These are phyloP conservation scores for Stichodactyla mertensii DNA, from an alignment of 64 coral and sea anemone species.

Conservation along the genomic window DNA sequence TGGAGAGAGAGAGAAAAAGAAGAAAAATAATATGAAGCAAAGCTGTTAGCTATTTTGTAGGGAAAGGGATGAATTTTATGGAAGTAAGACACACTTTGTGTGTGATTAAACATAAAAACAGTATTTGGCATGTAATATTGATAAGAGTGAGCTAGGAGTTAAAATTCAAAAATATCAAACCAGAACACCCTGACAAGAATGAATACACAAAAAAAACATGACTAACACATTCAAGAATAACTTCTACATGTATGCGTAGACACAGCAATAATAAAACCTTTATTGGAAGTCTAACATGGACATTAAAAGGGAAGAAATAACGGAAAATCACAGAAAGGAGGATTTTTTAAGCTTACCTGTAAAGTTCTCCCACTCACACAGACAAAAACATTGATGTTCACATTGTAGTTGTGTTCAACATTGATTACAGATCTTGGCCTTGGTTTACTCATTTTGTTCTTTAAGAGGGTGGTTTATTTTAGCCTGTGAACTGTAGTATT, in stretches of 20 bases:
- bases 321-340: background rate
- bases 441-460: constrained; percentile 18
- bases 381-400: constrained; percentile 62
- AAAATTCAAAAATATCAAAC: background rate
- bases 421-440: constrained; percentile 22
- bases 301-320: background rate
- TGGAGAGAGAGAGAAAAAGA: background rate
- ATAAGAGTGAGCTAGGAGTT: background rate
- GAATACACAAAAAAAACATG: background rate
- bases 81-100: background rate
- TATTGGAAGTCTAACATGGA: background rate
- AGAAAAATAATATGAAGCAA: background rate
- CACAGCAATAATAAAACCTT: background rate
- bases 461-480: background rate
- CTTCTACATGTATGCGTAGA: background rate
- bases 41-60: background rate
- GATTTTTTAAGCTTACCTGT: background rate
- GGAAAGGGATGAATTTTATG: background rate
- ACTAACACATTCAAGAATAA: background rate
- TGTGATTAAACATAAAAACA: background rate
- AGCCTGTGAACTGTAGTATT: background rate
- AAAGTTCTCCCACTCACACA: constrained; percentile 43
- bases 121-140: background rate
- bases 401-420: constrained; percentile 61
- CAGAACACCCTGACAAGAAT: background rate